phyloP scores from a whole-genome alignment of 2,797 vertebrate species.

The Sylvilagus floridanus region DNA sequence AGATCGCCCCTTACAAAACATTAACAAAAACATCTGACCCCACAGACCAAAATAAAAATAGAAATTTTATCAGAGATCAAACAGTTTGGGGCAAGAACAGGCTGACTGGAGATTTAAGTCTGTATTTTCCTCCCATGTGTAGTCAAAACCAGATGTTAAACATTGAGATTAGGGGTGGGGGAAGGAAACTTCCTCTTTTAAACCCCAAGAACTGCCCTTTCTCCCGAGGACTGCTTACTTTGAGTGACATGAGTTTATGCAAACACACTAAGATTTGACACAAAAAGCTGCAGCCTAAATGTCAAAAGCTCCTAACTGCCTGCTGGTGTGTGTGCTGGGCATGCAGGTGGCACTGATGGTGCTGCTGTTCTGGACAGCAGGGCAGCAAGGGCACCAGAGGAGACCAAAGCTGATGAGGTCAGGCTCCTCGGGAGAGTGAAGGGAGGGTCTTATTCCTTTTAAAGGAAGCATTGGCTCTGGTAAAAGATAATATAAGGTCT shows the following conservation, averaged over 20 bases:
- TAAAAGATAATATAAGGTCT: constrained; percentile 34
- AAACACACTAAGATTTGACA: constrained; percentile 60
- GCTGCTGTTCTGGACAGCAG: not conserved
- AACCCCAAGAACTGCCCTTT: constrained; percentile 44
- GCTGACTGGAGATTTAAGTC: constrained; percentile 36
- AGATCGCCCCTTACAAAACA: constrained; percentile 35
- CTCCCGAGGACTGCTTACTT: constrained; percentile 15
- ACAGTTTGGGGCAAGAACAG: constrained; percentile 39
- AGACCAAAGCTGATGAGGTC: not conserved
- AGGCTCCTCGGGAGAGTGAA: not conserved
- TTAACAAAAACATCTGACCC: constrained; percentile 68
- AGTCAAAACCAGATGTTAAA: constrained; percentile 74
- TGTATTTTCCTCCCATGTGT: not conserved
- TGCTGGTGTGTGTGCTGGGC: not conserved
- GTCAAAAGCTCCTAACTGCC: not conserved
- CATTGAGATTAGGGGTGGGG: not conserved
- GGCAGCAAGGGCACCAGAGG: not conserved
- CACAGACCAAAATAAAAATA: constrained; percentile 64
- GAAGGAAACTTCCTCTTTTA: constrained; percentile 76
- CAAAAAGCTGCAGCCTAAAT: constrained; percentile 36
- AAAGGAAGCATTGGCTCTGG: not conserved
- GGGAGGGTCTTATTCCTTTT: not conserved
- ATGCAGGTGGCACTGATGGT: not conserved
- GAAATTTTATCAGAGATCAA: constrained; percentile 66
- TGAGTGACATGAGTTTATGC: constrained; percentile 56